Percentiles rank a stretch among this genome's conserved stretches.
These are phyloP conservation scores for Syrmaticus mikado DNA, from an alignment of 2,113 vertebrate genomes.

Conservation along the genomic window DNA sequence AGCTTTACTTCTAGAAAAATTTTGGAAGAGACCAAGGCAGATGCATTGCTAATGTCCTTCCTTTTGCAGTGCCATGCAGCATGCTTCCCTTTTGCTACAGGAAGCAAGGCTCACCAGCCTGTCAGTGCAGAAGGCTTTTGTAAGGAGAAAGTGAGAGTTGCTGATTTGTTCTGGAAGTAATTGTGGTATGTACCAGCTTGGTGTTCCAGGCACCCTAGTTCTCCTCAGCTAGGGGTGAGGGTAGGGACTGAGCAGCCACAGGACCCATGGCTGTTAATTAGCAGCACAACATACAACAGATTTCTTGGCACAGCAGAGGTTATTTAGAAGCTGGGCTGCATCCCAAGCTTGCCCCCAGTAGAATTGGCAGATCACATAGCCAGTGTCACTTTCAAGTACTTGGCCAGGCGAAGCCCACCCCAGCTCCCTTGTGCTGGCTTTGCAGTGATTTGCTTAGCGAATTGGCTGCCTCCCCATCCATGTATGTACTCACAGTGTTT, in stretches of 20 bases:
- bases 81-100: background rate
- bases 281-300: background rate
- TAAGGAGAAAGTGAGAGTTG: background rate
- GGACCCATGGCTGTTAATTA: background rate
- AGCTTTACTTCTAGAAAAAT: background rate
- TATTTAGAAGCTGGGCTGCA: slow-evolving; percentile 22
- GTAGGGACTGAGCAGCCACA: background rate
- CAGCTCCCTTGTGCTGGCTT: background rate
- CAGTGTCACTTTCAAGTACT: slow-evolving; percentile 1
- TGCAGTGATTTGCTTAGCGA: background rate
- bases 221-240: background rate
- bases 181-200: background rate
- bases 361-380: background rate
- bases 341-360: slow-evolving; percentile 21
- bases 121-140: background rate
- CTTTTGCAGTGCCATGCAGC: fast-evolving
- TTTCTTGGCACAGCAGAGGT: background rate
- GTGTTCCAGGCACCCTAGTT: background rate
- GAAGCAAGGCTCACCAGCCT: background rate
- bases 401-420: background rate
- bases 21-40: background rate
- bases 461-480: background rate
- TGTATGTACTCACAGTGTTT: background rate
- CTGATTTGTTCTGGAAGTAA: background rate
- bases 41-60: background rate